A percentile compares a stretch with the other conserved stretches of the same genome.
Conservation (phyloP, 2,797 vertebrate species). For the Urophycis tenuis region DNA sequence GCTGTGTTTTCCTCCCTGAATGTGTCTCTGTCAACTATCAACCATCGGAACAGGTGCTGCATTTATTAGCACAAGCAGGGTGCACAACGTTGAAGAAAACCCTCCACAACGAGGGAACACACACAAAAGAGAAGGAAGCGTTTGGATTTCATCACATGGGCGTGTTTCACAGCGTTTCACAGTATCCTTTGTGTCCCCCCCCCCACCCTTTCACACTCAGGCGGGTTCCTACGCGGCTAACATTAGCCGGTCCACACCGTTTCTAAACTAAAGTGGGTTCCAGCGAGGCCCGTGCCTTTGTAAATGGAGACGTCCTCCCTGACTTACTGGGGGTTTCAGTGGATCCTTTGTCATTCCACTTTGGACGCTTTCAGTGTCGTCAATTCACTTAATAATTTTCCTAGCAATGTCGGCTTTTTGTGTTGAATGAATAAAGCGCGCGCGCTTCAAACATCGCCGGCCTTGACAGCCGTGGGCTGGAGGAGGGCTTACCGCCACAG, state of each 20-base stretch:
- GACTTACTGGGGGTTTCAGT: background rate
- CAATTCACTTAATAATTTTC: background rate
- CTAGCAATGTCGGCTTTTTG: background rate
- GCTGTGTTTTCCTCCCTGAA: background rate
- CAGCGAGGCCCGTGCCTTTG: background rate
- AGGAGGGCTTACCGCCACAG: background rate
- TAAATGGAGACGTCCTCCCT: background rate
- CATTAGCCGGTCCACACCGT: background rate
- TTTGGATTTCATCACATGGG: background rate
- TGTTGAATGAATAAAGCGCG: background rate
- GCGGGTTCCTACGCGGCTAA: background rate
- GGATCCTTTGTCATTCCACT: background rate
- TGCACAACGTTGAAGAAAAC: background rate
- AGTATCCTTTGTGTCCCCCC: too few species aligned
- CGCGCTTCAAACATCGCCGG: background rate
- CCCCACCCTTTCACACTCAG: too few species aligned
- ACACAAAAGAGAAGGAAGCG: background rate
- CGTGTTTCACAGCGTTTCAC: too few species aligned
- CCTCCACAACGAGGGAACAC: background rate
- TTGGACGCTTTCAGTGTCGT: background rate
- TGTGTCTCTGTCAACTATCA: background rate
- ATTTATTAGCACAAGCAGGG: background rate
- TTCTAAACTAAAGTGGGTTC: background rate
- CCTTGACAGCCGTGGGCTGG: background rate
- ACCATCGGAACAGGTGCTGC: background rate